Evolutionary conservation across 2,888 invertebrate genomes (phyloP).

Genomic region (Drosophila leonis): DNA sequence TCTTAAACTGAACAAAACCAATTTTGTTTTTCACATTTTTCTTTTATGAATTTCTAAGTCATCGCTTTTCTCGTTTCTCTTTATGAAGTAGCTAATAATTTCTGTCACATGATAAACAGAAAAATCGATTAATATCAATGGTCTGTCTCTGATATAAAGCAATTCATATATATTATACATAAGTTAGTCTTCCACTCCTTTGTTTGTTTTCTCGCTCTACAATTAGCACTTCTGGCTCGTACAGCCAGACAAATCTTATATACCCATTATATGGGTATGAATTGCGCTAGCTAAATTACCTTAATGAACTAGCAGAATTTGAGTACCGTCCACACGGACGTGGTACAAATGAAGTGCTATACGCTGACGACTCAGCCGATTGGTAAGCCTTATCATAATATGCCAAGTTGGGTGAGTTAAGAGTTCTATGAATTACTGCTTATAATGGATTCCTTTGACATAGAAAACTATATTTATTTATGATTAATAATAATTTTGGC

Average conservation of each 20-base stretch:
- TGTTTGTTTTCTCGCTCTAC: too few relatives aligned
- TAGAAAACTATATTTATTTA: not conserved
- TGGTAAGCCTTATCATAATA: not conserved
- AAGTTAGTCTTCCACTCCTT: too few relatives aligned
- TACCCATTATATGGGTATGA: not conserved
- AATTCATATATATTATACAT: too few relatives aligned
- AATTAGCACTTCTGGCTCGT: too few relatives aligned
- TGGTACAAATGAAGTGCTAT: not conserved
- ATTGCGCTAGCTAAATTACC: not conserved
- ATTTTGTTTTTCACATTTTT: too few relatives aligned
- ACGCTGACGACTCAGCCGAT: not conserved
- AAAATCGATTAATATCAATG: too few relatives aligned
- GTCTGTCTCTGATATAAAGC: too few relatives aligned
- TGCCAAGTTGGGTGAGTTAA: not conserved
- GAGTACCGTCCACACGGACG: not conserved
- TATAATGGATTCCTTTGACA: constrained; percentile 1
- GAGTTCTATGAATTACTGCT: not conserved
- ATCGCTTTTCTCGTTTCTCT: too few relatives aligned
- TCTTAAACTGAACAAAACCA: not conserved
- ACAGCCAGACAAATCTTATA: not conserved
- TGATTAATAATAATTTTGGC: not conserved
- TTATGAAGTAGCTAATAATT: too few relatives aligned
- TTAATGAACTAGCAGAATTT: not conserved
- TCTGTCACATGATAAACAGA: too few relatives aligned
- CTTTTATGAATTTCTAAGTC: too few relatives aligned